Conservation (phyloP, 2,888 invertebrate genomes). For the Elmis aenea region DNA sequence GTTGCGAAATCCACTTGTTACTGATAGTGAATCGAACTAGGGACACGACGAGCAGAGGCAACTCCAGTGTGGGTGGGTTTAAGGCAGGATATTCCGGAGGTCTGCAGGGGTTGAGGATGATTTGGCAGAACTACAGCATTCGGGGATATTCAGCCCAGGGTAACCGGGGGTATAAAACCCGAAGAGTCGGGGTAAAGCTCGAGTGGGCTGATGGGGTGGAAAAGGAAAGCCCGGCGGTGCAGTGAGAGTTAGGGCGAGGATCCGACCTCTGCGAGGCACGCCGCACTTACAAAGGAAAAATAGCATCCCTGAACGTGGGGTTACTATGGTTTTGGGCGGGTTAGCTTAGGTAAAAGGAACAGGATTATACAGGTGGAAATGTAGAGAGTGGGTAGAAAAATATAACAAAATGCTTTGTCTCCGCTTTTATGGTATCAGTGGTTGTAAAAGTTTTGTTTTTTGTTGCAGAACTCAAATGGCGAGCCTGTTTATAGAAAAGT, state of each 20-base stretch:
- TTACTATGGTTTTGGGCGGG: slow-evolving; percentile 33
- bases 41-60: slow-evolving; percentile 33
- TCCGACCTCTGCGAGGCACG: slow-evolving; percentile 31
- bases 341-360: slow-evolving; percentile 22
- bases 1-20: slow-evolving; percentile 30
- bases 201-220: slow-evolving; percentile 27
- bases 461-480: slow-evolving; percentile 66
- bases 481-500: slow-evolving; percentile 83
- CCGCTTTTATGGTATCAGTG: slow-evolving; percentile 13
- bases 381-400: slow-evolving; percentile 15
- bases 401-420: slow-evolving; percentile 16
- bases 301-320: slow-evolving; percentile 31
- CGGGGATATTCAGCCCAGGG: slow-evolving; percentile 40
- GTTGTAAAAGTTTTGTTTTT: slow-evolving; percentile 31
- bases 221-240: slow-evolving; percentile 27
- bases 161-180: slow-evolving; percentile 42
- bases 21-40: slow-evolving; percentile 32
- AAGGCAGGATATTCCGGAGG: slow-evolving; percentile 41
- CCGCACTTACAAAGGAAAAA: slow-evolving; percentile 29
- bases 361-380: slow-evolving; percentile 19
- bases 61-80: slow-evolving; percentile 30
- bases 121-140: slow-evolving; percentile 45
- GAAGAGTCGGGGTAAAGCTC: slow-evolving; percentile 27
- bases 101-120: slow-evolving; percentile 45
- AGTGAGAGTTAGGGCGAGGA: slow-evolving; percentile 29